phyloP scores from a whole-genome alignment of 2,888 invertebrate genomes.

The Parnassius mnemosyne region DNA sequence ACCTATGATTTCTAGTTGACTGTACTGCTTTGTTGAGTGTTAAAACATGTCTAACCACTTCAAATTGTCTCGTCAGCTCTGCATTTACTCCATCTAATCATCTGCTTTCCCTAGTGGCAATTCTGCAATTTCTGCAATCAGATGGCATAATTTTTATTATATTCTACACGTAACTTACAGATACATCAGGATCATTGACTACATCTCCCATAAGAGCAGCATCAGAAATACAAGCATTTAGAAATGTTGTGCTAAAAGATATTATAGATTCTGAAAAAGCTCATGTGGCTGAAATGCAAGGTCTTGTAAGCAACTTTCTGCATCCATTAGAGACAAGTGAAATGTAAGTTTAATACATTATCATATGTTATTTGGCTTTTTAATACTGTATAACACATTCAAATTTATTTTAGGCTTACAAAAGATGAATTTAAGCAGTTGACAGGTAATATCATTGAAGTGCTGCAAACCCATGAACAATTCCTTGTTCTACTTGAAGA shows the following conservation, averaged over 20 bases:
- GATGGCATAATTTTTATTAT: too few relatives aligned
- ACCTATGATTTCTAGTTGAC: too few relatives aligned
- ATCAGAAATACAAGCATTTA: constrained; percentile 88
- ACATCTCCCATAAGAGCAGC: constrained; percentile 84
- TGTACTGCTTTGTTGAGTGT: too few relatives aligned
- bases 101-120: too few relatives aligned
- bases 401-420: constrained; percentile 82
- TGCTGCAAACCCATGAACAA: constrained; percentile 91
- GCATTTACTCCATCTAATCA: too few relatives aligned
- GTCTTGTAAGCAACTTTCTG: constrained; percentile 90
- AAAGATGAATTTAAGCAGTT: constrained; percentile 92
- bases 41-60: too few relatives aligned
- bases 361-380: background rate
- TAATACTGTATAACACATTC: background rate
- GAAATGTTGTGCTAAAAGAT: constrained; percentile 92
- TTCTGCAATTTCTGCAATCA: too few relatives aligned
- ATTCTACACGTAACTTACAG: constrained; percentile 42
- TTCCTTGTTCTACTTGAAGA: constrained; percentile 89
- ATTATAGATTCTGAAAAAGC: constrained; percentile 95
- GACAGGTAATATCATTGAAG: constrained; percentile 93
- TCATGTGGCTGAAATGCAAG: constrained; percentile 94
- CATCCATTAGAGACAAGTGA: constrained; percentile 92
- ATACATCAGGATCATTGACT: constrained; percentile 78
- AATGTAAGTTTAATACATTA: constrained; percentile 84
- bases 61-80: too few relatives aligned